phyloP scores from a whole-genome alignment of 1,140 invertebrate species.

The Drosophila punjabiensis region DNA sequence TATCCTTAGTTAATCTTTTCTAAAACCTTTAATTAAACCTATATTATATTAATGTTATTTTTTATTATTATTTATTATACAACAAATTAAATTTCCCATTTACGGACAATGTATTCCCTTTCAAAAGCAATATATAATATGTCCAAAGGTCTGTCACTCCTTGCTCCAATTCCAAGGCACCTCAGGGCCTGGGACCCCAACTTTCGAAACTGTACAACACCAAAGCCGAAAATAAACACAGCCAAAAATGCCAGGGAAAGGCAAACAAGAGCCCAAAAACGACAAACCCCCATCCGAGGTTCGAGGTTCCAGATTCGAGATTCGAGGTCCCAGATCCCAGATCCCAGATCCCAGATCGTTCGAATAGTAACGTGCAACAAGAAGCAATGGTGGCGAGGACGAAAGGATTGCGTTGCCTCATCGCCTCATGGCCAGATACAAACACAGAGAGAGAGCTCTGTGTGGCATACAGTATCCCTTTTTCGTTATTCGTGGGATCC shows the following conservation, averaged over 20 bases:
- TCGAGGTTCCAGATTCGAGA: constrained; percentile 5
- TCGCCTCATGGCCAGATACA: constrained; percentile 44
- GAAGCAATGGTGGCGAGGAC: constrained; percentile 66
- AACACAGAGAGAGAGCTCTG: constrained; percentile 4
- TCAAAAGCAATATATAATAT: neutral
- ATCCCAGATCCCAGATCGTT: constrained; percentile 16
- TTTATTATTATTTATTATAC: neutral
- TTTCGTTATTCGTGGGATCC: constrained; percentile 70
- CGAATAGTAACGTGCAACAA: constrained; percentile 54
- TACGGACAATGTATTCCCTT: neutral
- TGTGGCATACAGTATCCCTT: constrained; percentile 63
- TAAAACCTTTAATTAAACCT: no score
- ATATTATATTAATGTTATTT: neutral
- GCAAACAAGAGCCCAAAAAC: constrained; percentile 50
- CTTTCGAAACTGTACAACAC: constrained; percentile 56
- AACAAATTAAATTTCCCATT: neutral
- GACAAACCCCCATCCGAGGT: constrained; percentile 25
- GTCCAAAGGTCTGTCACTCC: constrained; percentile 4
- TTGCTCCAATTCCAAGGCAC: constrained; percentile 21
- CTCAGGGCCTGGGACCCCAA: constrained; percentile 3
- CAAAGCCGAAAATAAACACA: constrained; percentile 44
- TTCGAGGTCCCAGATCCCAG: constrained; percentile 10
- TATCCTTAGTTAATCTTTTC: no score
- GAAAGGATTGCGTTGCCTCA: constrained; percentile 72
- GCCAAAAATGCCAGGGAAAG: constrained; percentile 32